phyloP scores from a whole-genome alignment of 2,113 vertebrate genomes.

The Syngnathus typhle region DNA sequence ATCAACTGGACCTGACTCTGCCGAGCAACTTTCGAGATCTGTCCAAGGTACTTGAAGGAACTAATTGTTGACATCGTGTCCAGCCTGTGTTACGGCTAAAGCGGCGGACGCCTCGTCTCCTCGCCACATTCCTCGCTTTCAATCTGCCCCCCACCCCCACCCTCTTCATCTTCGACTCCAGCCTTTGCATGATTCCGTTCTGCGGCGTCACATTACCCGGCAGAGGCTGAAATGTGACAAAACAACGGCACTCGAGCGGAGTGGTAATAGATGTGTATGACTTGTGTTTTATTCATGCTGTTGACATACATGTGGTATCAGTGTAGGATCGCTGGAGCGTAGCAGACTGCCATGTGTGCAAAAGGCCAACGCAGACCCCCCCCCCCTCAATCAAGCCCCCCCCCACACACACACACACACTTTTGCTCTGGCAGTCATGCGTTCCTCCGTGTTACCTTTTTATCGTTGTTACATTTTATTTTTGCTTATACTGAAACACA shows the following conservation, averaged over 20 bases:
- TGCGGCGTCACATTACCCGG: conserved; percentile 47
- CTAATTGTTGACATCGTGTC: neutral
- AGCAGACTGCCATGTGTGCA: neutral
- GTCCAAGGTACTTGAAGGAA: conserved; percentile 80
- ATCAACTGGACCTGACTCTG: conserved; percentile 91
- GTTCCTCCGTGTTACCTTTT: conserved; percentile 29
- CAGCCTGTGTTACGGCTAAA: neutral
- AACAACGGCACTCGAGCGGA: neutral
- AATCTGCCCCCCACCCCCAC: conserved; percentile 34
- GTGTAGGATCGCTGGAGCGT: neutral
- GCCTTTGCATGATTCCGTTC: conserved; percentile 48
- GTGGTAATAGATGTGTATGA: neutral
- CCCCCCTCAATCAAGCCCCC: conserved; percentile 22
- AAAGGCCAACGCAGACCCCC: conserved; percentile 11
- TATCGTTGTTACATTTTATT: conserved; percentile 33
- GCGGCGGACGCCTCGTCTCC: conserved; percentile 38
- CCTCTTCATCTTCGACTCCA: conserved; percentile 34
- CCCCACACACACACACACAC: neutral
- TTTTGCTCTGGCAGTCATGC: conserved; percentile 28
- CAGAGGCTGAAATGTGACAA: conserved; percentile 54
- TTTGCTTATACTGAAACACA: neutral
- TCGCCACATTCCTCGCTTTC: conserved; percentile 20
- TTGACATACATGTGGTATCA: neutral
- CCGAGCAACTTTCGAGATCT: conserved; percentile 98
- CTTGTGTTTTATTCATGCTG: neutral